Base-by-base conservation (phyloP, 2,888 invertebrate species). In the Cloeon dipterum region DNA sequence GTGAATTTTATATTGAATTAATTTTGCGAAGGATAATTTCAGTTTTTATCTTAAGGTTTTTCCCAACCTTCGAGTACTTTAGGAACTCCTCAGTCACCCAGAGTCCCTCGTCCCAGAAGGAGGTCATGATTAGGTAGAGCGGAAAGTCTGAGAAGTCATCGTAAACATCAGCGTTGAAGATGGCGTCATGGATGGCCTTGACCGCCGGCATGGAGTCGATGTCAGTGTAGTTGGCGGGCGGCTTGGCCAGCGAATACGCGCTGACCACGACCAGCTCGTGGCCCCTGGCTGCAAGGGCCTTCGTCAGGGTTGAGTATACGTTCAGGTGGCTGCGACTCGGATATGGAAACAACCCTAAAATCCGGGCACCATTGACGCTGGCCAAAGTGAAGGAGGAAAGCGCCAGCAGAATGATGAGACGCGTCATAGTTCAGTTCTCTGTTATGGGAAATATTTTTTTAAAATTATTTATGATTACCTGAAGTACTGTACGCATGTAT, bases 251-350 rank as follows among this genome's bases (percentile, higher is more conserved):
- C 35, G 45, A 54, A 38, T 55, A 44, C 2, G 57, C 55, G 4
- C 62, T 57, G 14, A 65, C 58, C 2, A 63, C 58, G 2, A 63
- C 63, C 1, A 65, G 60, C 45, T 65, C 60, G 43, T 66, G 65
- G 0, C 65, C 65, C 36, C 60, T 53, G n/a, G 50, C 47, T 4
- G 63, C 64, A 29, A 66, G 47, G 41, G 62, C 63, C 32, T 62
- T 44, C 3, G 63, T 59, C 20, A 66, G 54, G 0, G 59, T 56
- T 42, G 56, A 55, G 25, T 63, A 49, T 47, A 59, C 49, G 39
- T 62, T 56, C 40, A 57, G 53, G 45, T 66, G 66, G 16, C 65
- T 65, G 40, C 52, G 59, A 2, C 59, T 57, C 3, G 61, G 57
- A 44, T 63, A 61, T 2, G 65, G 63, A 36, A 59, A 50, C 4